Evolutionary conservation across 1,140 invertebrate species (phyloP).

Genomic region (Drosophila rufa): DNA sequence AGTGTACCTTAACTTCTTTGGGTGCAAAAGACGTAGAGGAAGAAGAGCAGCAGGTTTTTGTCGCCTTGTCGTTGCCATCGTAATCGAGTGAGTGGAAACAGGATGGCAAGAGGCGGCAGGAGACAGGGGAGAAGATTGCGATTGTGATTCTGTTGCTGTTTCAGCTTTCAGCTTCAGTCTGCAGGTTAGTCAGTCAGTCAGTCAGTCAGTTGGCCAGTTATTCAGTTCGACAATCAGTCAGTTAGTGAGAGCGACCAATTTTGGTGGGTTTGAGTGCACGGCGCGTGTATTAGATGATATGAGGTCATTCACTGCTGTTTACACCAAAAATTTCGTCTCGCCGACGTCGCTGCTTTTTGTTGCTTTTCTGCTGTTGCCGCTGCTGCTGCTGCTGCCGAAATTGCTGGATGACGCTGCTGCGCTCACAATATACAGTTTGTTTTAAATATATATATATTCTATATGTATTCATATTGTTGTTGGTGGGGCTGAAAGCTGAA

Average conservation of each 20-base stretch:
- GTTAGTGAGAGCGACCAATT: constrained; percentile 31
- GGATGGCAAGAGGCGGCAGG: not conserved
- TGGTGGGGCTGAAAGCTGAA: constrained; percentile 16
- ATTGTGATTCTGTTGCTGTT: constrained; percentile 57
- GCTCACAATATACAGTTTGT: constrained; percentile 45
- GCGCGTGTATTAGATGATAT: constrained; percentile 84
- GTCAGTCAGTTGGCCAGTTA: constrained; percentile 15
- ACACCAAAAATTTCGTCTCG: constrained; percentile 78
- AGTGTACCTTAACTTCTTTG: constrained; percentile 29
- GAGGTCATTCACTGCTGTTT: constrained; percentile 84
- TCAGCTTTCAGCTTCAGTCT: constrained; percentile 52
- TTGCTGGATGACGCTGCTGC: constrained; percentile 65
- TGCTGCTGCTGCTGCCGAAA: constrained; percentile 31
- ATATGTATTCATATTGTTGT: constrained; percentile 16
- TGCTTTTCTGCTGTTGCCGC: constrained; percentile 1
- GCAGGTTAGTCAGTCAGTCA: constrained; percentile 68
- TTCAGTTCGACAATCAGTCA: constrained; percentile 32
- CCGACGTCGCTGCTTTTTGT: constrained; percentile 34
- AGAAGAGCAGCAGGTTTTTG: constrained; percentile 54
- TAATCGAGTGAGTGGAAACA: constrained; percentile 23
- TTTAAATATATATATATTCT: constrained; percentile 8
- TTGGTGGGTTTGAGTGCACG: constrained; percentile 68
- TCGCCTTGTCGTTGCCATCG: constrained; percentile 53
- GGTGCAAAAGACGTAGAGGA: constrained; percentile 41
- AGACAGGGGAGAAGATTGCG: constrained; percentile 29